Evolutionary conservation across 2,888 invertebrate species (phyloP), one percentile per base, ranked within the genome.

Genomic region (Apamea epomidion): DNA sequence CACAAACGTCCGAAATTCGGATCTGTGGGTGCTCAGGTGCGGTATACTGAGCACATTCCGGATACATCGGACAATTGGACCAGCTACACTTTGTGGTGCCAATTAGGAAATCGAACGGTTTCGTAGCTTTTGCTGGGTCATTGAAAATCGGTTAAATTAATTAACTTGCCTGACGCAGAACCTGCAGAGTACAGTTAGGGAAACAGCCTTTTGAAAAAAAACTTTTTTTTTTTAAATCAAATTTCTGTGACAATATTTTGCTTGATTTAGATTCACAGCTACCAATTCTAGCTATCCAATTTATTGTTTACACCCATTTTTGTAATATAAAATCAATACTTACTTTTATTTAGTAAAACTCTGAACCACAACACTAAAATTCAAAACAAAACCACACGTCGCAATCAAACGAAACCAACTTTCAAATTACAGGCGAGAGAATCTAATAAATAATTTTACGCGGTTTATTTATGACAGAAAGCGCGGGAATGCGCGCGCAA

Each of bases 401-500:
- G 54, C 51, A 76, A 73, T 51, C 29, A 65, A 80, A 72, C n/a
- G 25, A 25, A 51, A 76, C 29, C 60, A 72, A 21, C 21, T 42
- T 68, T 73, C 65, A 70, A 71, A 72, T 78, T 45, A 65, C 70
- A 76, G 29, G 10, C 37, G 42, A 29, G 42, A 72, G 78, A 82
- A 75, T 48, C 5, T 60, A 80, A 76, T 81, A 87, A 84, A 84
- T 80, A 73, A 75, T 81, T 75, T 82, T 77, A 81, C 80, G 71
- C 80, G 80, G 74, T 74, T 62, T 76, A 65, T 78, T 70, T 82
- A 75, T 68, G 32, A 65, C 74, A 70, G 69, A 82, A 88, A 84
- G 65, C 81, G 87, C 87, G 86, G 83, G 85, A 90, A 81, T 77
- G 73, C 83, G 83, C 83, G 85, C 74, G 84, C 81, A 76, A 45